Evolutionary conservation across 2,888 invertebrate species (phyloP), one percentile per base, ranked within the genome.

Genomic region (Nomada fabriciana): DNA sequence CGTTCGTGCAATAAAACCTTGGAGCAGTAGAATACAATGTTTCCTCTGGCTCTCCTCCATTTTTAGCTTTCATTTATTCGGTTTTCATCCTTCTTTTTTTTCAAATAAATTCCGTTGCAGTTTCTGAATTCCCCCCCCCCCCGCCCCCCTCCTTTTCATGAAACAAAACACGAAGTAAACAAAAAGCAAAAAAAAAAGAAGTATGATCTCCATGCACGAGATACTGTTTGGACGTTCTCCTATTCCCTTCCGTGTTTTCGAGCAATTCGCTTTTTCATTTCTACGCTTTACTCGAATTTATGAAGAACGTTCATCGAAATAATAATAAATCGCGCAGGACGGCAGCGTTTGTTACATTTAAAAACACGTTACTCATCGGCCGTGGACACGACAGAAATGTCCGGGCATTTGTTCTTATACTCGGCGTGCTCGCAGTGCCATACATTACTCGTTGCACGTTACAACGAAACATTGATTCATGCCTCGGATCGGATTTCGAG

Each of bases 221-320:
- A 47, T 13, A 57, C 9, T 63, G 71, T 63, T 71, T 23, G 23
- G 11, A 64, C 18, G 20, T 9, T 42, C 60, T 15, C 5, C 61
- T 18, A 23, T 57, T 55, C 20, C 55, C 53, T 63, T 63, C 50
- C 76, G 57, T 59, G 73, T 73, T 76, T 64, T 57, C 57, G n/a
- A 18, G 65, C 42, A 23, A 72, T 69, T 55, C 68, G n/a, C 29
- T 65, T 43, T 75, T 23, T 13, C 36, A 70, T 53, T 68, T 53
- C 52, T 69, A 23, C 64, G 29, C 36, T 61, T 71, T n/a, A 20
- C 55, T 23, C 53, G 67, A 74, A 77, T 74, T 74, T 77, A 74
- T 61, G 75, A 60, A 60, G 75, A 25, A 74, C 60, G 77, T 74
- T 77, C 75, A 60, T 74, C 67, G 77, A 77, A 74, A 77, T 77